Evolutionary conservation across 1,140 invertebrate genomes (phyloP).

Genomic region (Drosophila nasuta): DNA sequence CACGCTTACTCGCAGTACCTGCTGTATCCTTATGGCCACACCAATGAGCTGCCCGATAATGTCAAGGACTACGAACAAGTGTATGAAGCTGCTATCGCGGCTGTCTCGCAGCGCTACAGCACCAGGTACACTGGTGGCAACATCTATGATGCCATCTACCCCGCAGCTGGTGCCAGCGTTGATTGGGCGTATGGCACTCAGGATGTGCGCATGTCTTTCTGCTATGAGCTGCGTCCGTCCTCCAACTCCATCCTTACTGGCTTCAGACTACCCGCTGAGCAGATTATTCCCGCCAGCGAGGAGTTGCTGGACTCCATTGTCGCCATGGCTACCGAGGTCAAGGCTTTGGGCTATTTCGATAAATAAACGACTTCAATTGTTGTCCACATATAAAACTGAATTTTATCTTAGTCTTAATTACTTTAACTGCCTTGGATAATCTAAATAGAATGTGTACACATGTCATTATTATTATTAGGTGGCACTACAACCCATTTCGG

Average conservation of each 20-base stretch:
- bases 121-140: constrained; percentile 85
- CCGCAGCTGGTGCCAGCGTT: constrained; percentile 86
- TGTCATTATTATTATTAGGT: no score
- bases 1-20: constrained; percentile 86
- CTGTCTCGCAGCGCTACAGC: constrained; percentile 82
- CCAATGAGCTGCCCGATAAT: constrained; percentile 69
- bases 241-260: constrained; percentile 87
- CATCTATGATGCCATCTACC: constrained; percentile 86
- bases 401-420: not conserved
- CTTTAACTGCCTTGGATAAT: no score
- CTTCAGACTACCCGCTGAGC: constrained; percentile 90
- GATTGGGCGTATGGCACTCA: constrained; percentile 91
- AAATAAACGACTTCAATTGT: constrained; percentile 27
- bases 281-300: constrained; percentile 90
- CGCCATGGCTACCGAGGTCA: constrained; percentile 87
- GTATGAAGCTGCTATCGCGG: constrained; percentile 81
- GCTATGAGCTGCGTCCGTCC: constrained; percentile 88
- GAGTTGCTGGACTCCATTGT: constrained; percentile 89
- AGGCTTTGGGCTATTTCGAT: constrained; percentile 75
- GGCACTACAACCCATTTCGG: no score
- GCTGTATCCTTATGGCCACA: constrained; percentile 85
- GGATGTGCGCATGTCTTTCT: constrained; percentile 88
- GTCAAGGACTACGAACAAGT: constrained; percentile 69
- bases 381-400: not conserved
- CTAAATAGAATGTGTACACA: no score